Percentiles rank a stretch among this genome's conserved stretches.
Conservation (phyloP, 1,140 invertebrate species). For the Homarus americanus region DNA sequence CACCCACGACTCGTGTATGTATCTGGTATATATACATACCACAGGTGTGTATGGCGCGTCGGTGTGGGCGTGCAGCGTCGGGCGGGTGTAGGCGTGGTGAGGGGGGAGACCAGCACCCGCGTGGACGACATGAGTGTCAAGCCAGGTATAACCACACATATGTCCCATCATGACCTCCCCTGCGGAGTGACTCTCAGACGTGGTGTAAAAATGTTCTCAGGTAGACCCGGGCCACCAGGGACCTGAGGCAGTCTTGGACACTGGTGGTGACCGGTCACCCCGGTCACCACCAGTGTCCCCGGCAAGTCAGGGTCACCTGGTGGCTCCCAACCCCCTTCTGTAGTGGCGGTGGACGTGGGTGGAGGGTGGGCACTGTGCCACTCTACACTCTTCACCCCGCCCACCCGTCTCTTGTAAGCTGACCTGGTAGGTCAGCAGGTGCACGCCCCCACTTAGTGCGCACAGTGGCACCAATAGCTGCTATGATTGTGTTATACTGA, state of each 20-base stretch:
- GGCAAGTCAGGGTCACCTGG: too few species aligned
- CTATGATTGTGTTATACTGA: slow-evolving; percentile 41
- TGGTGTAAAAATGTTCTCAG: not conserved
- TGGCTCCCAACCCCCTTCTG: not conserved
- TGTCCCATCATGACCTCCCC: slow-evolving; percentile 23
- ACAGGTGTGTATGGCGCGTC: not conserved
- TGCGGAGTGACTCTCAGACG: slow-evolving; percentile 39
- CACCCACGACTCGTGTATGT: not conserved
- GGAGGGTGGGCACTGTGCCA: not conserved
- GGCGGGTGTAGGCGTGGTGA: not conserved
- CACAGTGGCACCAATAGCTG: slow-evolving; percentile 44
- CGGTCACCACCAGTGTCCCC: not conserved
- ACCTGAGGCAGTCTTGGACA: not conserved
- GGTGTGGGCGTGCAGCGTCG: not conserved
- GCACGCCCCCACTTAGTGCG: slow-evolving; percentile 33
- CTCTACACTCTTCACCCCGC: not conserved
- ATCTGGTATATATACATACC: not conserved
- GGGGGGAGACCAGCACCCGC: not conserved
- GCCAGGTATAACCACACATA: not conserved
- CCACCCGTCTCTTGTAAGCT: not conserved
- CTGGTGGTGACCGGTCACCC: not conserved
- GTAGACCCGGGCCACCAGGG: slow-evolving; percentile 7
- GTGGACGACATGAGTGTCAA: slow-evolving; percentile 6
- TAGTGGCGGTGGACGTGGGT: not conserved
- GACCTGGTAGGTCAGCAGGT: slow-evolving; percentile 1